A percentile compares a stretch with the other conserved stretches of the same genome.
These are phyloP conservation scores for Furnarius figulus DNA, from an alignment of 2,113 vertebrate species.

Conservation along the genomic window DNA sequence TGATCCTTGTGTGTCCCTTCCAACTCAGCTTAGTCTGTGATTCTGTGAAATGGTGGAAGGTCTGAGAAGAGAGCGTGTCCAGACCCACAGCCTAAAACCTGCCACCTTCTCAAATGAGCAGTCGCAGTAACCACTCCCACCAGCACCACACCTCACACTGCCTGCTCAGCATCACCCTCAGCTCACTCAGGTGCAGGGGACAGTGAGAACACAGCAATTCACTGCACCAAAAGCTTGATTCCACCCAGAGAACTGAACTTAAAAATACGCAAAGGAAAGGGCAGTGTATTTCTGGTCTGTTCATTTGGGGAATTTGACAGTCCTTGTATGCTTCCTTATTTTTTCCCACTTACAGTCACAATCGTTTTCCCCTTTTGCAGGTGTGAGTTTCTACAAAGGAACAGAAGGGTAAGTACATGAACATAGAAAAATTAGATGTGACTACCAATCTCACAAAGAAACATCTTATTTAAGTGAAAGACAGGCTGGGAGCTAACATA, in stretches of 20 bases:
- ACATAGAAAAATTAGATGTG: neutral
- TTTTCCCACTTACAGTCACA: neutral
- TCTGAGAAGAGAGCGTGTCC: accelerated
- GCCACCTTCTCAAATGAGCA: neutral
- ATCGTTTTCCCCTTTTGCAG: neutral
- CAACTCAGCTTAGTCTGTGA: neutral
- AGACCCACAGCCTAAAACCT: neutral
- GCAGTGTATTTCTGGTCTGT: neutral
- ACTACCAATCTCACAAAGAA: neutral
- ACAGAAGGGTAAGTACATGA: neutral
- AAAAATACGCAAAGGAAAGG: neutral
- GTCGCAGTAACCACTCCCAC: neutral
- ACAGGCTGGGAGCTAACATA: neutral
- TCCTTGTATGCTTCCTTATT: neutral
- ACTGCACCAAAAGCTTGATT: neutral
- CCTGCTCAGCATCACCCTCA: neutral
- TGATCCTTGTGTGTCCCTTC: neutral
- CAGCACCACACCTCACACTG: neutral
- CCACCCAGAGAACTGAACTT: neutral
- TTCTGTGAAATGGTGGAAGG: neutral
- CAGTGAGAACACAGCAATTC: neutral
- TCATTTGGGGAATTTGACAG: neutral
- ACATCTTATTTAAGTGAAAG: neutral
- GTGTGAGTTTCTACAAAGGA: neutral
- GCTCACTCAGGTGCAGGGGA: neutral